A percentile compares a stretch with the other conserved stretches of the same genome.
Evolutionary conservation across 1,140 invertebrate genomes (phyloP).

Genomic region (Drosophila rhopaloa): DNA sequence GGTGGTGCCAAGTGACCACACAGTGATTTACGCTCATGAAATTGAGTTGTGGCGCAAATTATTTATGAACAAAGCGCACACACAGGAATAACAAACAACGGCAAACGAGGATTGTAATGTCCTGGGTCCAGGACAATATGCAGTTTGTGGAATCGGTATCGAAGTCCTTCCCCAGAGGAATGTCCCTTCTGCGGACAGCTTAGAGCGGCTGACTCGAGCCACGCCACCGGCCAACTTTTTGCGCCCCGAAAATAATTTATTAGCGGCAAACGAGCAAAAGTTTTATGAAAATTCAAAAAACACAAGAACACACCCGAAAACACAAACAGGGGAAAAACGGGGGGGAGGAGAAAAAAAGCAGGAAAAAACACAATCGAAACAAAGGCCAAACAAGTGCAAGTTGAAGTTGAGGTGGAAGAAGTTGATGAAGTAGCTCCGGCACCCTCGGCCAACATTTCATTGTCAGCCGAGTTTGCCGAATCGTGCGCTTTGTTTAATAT

Average conservation of each 20-base stretch:
- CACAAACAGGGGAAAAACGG: neutral
- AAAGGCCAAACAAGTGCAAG: conserved; percentile 49
- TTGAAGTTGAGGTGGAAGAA: conserved; percentile 35
- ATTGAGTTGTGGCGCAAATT: conserved; percentile 81
- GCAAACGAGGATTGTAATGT: conserved; percentile 61
- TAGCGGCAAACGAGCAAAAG: conserved; percentile 80
- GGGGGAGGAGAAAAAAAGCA: neutral
- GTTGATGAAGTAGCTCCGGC: conserved; percentile 39
- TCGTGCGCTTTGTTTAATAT: conserved; percentile 66
- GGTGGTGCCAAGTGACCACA: conserved; percentile 67
- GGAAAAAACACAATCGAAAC: conserved; percentile 31
- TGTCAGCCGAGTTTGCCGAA: conserved; percentile 47
- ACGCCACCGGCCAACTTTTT: conserved; percentile 30
- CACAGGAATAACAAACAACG: conserved; percentile 72
- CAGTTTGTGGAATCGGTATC: conserved; percentile 63
- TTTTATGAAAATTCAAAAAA: conserved; percentile 78
- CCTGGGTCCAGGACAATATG: conserved; percentile 47
- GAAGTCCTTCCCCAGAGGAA: conserved; percentile 45
- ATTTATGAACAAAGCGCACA: conserved; percentile 80
- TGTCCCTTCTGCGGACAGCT: conserved; percentile 60
- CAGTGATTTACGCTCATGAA: conserved; percentile 82
- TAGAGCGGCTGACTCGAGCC: conserved; percentile 45
- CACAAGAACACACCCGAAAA: conserved; percentile 14
- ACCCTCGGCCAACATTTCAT: conserved; percentile 55
- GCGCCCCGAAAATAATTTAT: conserved; percentile 76